Base-by-base conservation (phyloP, 2,888 invertebrate genomes). In the Myathropa florea region DNA sequence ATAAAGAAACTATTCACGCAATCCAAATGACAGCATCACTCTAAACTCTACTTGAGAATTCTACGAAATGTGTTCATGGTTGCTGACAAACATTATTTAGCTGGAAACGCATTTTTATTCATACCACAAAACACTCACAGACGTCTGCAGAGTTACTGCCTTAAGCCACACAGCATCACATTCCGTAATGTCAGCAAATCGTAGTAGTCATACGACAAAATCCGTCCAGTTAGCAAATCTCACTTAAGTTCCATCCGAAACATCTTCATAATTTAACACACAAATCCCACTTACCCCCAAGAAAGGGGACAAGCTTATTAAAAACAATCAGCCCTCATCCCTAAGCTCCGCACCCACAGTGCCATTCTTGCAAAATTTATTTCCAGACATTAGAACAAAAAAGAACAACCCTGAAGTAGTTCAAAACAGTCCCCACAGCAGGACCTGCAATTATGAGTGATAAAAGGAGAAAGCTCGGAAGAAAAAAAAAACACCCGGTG, bases 351-450 rank as follows among this genome's bases (percentile, higher is more conserved):
- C 28, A 30, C 76, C 39, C 1, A 67, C 60, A 33, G 12, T 67
- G 39, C 59, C 33, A 30, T 46, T 6, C 21, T 10, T 18, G 59
- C 57, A 64, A 61, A 71, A 71, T 57, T 46, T 76, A 65, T 81
- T 84, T 81, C 61, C 67, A 75, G 84, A 70, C 80, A 64, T 21
- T 6, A 46, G 57, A 67, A 72, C 9, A 76, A 28, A 53, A 73
- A 60, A 12, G 9, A n/a, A 53, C 0, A 0, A 46, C 36, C 14
- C 36, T 36, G 24, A 78, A 68, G 67, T 65, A 67, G 75, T 80
- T 75, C 30, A 79, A 71, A 59, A 39, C 59, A 83, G 64, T 75
- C 67, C 76, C 23, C 61, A 71, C 24, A 46, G 46, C 65, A 36
- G 39, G 23, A 55, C 75, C 60, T 60, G 70, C 63, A 59, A 79